Evolutionary conservation across 1,140 invertebrate genomes (phyloP).

Genomic region (Panulirus ornatus): DNA sequence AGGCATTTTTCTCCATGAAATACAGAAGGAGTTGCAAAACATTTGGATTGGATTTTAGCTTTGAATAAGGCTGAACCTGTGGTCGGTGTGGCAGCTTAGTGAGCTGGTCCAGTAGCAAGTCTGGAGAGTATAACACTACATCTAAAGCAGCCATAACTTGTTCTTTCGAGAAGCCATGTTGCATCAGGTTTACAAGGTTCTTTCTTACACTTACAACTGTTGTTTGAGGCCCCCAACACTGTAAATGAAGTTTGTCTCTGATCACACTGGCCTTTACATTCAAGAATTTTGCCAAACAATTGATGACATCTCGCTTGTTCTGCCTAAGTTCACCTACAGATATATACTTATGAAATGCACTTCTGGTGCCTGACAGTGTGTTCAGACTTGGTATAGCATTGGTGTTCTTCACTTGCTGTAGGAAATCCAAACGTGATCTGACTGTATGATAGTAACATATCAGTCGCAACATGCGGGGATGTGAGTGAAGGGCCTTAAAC

Average conservation of each 20-base stretch:
- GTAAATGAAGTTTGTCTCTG: neutral
- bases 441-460: conserved; percentile 15
- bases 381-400: conserved; percentile 36
- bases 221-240: conserved; percentile 9
- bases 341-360: conserved; percentile 25
- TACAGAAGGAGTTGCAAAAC: conserved; percentile 41
- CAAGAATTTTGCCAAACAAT: conserved; percentile 1
- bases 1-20: conserved; percentile 46
- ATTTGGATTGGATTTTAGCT: conserved; percentile 6
- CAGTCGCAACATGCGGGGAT: conserved; percentile 42
- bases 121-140: conserved; percentile 43
- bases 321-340: conserved; percentile 26
- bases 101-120: conserved; percentile 27
- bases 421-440: conserved; percentile 6
- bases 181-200: neutral
- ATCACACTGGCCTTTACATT: conserved; percentile 9
- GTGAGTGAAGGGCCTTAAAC: conserved; percentile 26
- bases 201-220: conserved; percentile 30
- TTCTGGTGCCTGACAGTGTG: conserved; percentile 5
- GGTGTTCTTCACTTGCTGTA: conserved; percentile 36
- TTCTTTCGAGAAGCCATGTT: conserved; percentile 13
- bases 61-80: neutral
- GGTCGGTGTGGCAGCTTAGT: conserved; percentile 4
- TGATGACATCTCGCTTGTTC: conserved; percentile 35
- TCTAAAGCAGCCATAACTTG: conserved; percentile 29